Percentiles rank a stretch among this genome's conserved stretches.
phyloP scores from a whole-genome alignment of 2,113 vertebrate genomes.

The Mirounga angustirostris region DNA sequence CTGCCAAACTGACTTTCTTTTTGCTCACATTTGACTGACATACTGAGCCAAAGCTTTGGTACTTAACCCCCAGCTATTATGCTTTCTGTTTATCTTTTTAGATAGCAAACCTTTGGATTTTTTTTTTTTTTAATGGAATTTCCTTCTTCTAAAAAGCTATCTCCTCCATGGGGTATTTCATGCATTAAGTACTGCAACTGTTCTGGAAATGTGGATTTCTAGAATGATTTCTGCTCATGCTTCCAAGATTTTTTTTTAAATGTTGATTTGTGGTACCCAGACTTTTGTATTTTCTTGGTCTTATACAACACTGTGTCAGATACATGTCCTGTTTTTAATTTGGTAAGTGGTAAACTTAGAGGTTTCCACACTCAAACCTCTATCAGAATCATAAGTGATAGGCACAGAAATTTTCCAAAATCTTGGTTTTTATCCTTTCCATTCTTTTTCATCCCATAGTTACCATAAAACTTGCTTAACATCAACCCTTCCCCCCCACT shows the following conservation, averaged over 20 bases:
- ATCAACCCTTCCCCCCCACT: background rate
- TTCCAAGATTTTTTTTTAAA: background rate
- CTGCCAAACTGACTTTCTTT: background rate
- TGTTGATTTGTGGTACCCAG: background rate
- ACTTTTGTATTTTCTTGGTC: background rate
- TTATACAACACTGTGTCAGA: background rate
- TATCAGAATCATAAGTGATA: background rate
- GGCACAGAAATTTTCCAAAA: background rate
- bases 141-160: background rate
- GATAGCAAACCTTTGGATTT: background rate
- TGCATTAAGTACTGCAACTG: background rate
- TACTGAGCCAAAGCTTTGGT: background rate
- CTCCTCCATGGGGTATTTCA: background rate
- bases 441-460: background rate
- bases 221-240: background rate
- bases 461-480: background rate
- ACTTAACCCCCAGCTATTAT: background rate
- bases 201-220: background rate
- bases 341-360: background rate
- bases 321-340: background rate
- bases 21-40: background rate
- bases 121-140: background rate
- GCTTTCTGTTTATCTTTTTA: background rate
- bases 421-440: background rate
- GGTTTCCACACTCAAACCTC: background rate